phyloP scores from a whole-genome alignment of 2,888 invertebrate species.

The Amphipyra tragopoginis region DNA sequence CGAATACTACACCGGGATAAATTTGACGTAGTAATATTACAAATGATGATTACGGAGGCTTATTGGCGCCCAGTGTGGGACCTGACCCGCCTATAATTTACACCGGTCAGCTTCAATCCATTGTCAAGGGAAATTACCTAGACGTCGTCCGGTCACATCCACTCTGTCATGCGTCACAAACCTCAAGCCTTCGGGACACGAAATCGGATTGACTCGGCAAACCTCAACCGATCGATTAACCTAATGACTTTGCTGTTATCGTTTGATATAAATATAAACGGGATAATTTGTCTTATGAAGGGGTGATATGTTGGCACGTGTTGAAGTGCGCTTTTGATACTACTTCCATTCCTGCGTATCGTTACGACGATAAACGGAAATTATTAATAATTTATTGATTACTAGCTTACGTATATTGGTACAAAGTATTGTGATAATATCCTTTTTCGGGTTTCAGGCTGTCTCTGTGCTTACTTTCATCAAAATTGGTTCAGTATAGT shows the following conservation, averaged over 20 bases:
- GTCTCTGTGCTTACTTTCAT: too few relatives aligned
- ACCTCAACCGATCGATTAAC: slow-evolving; percentile 58
- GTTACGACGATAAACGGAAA: too few relatives aligned
- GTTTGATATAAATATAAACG: slow-evolving; percentile 6
- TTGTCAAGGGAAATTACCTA: slow-evolving; percentile 73
- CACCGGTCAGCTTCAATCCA: slow-evolving; percentile 52
- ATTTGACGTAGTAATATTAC: slow-evolving; percentile 20
- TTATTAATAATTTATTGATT: too few relatives aligned
- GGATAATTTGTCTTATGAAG: neutral
- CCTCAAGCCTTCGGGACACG: slow-evolving; percentile 36
- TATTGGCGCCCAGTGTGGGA: slow-evolving; percentile 62
- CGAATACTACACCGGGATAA: slow-evolving; percentile 6
- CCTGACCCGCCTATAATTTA: slow-evolving; percentile 53
- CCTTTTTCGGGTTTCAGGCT: too few relatives aligned
- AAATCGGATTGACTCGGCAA: slow-evolving; percentile 55
- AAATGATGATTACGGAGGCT: slow-evolving; percentile 41
- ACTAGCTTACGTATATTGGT: too few relatives aligned
- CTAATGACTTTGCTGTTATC: slow-evolving; percentile 26
- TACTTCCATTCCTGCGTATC: neutral
- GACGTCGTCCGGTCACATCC: slow-evolving; percentile 59
- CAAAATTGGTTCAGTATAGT: too few relatives aligned
- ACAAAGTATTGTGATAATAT: too few relatives aligned
- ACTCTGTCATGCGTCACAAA: slow-evolving; percentile 56
- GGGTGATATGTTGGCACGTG: neutral
- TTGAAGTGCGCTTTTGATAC: neutral